phyloP scores from a whole-genome alignment of 2,888 invertebrate genomes.

The Sphinx pinastri region DNA sequence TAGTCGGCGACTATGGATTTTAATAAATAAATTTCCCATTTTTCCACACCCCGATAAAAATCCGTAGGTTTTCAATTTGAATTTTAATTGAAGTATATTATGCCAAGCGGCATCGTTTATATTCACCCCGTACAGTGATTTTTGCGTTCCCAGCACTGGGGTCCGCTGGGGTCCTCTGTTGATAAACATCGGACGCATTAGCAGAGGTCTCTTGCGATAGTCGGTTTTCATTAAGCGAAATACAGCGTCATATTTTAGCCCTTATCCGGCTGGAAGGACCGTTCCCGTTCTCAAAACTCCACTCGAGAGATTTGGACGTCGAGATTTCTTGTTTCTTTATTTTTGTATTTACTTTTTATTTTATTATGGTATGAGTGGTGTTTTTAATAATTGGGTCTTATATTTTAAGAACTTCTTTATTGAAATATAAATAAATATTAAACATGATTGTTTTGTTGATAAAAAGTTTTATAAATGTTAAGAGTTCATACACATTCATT shows the following conservation, averaged over 20 bases:
- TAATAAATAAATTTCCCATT: not conserved
- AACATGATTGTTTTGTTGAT: too few relatives aligned
- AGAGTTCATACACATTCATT: too few relatives aligned
- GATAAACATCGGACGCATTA: constrained; percentile 13
- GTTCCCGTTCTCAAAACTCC: not conserved
- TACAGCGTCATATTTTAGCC: constrained; percentile 39
- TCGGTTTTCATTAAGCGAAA: constrained; percentile 32
- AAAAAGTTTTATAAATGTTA: too few relatives aligned
- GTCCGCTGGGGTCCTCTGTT: not conserved
- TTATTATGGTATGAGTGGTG: not conserved
- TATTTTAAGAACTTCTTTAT: not conserved
- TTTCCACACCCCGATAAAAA: constrained; percentile 16
- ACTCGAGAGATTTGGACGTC: constrained; percentile 14
- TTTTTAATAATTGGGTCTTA: not conserved
- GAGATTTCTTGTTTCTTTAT: constrained; percentile 22
- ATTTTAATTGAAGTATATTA: constrained; percentile 84
- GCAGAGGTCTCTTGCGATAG: constrained; percentile 15
- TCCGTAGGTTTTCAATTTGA: constrained; percentile 77
- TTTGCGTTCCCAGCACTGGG: constrained; percentile 54
- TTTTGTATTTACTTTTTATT: constrained; percentile 1
- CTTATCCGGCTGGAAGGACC: constrained; percentile 29
- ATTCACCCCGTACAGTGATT: constrained; percentile 80
- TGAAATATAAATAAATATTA: not conserved
- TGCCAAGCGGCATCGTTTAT: constrained; percentile 82
- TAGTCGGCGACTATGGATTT: not conserved